Conservation (phyloP, 2,888 invertebrate genomes). For the Noctua janthina region DNA sequence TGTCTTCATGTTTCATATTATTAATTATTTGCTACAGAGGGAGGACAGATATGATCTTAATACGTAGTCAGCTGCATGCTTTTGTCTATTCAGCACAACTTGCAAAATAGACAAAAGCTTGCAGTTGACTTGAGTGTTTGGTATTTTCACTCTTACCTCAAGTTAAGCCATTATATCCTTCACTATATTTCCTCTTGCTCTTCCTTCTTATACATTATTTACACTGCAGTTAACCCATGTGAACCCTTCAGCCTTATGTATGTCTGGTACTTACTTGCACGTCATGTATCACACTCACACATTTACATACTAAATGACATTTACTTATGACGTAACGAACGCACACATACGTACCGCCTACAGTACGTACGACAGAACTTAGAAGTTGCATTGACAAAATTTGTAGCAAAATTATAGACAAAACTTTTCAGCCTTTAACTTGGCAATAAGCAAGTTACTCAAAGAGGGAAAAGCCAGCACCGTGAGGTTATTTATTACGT, state of each 20-base stretch:
- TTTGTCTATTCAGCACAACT: neutral
- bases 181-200: neutral
- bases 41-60: neutral
- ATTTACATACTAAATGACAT: neutral
- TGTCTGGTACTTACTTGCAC: constrained; percentile 25
- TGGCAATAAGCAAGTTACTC: neutral
- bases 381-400: constrained; percentile 10
- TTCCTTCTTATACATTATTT: constrained; percentile 7
- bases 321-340: neutral
- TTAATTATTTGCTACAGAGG: neutral
- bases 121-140: neutral
- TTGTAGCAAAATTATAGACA: neutral
- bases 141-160: neutral
- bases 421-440: neutral
- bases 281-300: constrained; percentile 17
- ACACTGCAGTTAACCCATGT: constrained; percentile 27
- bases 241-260: constrained; percentile 30
- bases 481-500: neutral
- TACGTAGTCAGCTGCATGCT: neutral
- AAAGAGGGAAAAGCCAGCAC: neutral
- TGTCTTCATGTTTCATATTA: neutral
- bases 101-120: neutral
- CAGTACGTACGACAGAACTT: constrained; percentile 7
- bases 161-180: neutral
- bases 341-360: constrained; percentile 3